Evolutionary conservation across 2,797 vertebrate species (phyloP).

Genomic region (Myotis daubentonii): DNA sequence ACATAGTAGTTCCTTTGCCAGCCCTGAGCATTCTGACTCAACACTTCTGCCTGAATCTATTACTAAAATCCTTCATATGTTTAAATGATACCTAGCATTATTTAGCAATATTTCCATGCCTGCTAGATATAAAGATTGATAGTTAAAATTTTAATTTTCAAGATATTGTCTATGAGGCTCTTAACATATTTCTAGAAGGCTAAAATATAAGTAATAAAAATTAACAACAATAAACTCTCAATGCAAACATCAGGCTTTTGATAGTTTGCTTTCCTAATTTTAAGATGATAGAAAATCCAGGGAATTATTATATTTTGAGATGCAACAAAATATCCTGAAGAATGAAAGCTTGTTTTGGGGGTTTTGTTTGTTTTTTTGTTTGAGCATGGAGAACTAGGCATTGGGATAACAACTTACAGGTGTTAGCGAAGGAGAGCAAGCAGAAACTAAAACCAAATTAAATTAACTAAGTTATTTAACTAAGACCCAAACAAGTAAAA

Average conservation of each 20-base stretch:
- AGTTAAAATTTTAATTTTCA: background rate
- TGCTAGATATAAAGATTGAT: background rate
- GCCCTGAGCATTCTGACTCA: slow-evolving; percentile 21
- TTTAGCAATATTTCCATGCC: background rate
- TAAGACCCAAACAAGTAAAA: background rate
- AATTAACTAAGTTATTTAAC: slow-evolving; percentile 27
- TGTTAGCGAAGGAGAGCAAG: background rate
- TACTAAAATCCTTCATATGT: slow-evolving; percentile 18
- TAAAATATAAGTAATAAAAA: slow-evolving; percentile 26
- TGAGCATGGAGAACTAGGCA: background rate
- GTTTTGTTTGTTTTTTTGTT: background rate
- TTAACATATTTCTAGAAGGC: background rate
- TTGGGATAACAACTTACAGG: background rate
- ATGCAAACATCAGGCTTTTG: slow-evolving; percentile 30
- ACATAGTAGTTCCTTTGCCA: slow-evolving; percentile 23
- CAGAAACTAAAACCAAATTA: slow-evolving; percentile 38
- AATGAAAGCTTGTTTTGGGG: background rate
- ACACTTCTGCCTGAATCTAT: slow-evolving; percentile 26
- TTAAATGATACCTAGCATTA: slow-evolving; percentile 49
- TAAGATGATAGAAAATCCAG: background rate
- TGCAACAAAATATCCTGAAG: background rate
- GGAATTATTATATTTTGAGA: slow-evolving; percentile 36
- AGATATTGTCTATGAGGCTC: background rate
- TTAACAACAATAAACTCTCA: background rate
- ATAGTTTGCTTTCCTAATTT: slow-evolving; percentile 33